Base-by-base conservation (phyloP, 2,888 invertebrate genomes). In the Drosophila flavopinicola region DNA sequence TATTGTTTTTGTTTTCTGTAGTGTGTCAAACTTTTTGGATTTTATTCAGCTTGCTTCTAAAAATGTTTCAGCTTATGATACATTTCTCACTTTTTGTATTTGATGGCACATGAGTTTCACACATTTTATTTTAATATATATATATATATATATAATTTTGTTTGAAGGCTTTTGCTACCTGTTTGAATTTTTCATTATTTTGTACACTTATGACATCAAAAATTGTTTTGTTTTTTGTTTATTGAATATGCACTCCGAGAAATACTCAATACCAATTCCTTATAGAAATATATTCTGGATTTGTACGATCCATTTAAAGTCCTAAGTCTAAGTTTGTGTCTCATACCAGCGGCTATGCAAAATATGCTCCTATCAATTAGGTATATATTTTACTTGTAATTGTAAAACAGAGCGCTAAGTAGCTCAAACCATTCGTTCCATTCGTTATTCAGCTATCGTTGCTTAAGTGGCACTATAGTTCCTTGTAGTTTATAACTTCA, bases 81-180 rank as follows among this genome's bases (percentile, higher is more conserved):
- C 6, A 42, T 33, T 42, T 60, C 9, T 9, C 10, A 7, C 27
- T 52, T 45, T 37, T 38, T 49, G 56, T 59, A 10, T 61, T 54
- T 56, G 63, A 83, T 82, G 82, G 79, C 86, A 85, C 84, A 77
- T 82, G 56, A 57, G 64, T 80, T 80, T 82, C 80, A 75, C 70
- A 80, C 75, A 64, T 60, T 73, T 52, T 20, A 66, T 58, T 60
- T 59, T 17, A 41, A 45, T 56, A 61, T 41, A 20, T 59, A 51
- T 57, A 51, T 20, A 30, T 44, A 20, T 20, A 37, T 56, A 48
- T 30, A 27, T 47, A 27, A 37, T 42, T 25, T 20, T 33, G 47
- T 44, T 66, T 53, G 30, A 75, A 75, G 71, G 61, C 70, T 74
- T 32, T 61, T 42, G 63, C 54, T 63, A 71, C 71, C 71, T 73